Evolutionary conservation across 1,140 invertebrate species (phyloP), one percentile per base, ranked within the genome.

Genomic region (Semibalanus balanoides): DNA sequence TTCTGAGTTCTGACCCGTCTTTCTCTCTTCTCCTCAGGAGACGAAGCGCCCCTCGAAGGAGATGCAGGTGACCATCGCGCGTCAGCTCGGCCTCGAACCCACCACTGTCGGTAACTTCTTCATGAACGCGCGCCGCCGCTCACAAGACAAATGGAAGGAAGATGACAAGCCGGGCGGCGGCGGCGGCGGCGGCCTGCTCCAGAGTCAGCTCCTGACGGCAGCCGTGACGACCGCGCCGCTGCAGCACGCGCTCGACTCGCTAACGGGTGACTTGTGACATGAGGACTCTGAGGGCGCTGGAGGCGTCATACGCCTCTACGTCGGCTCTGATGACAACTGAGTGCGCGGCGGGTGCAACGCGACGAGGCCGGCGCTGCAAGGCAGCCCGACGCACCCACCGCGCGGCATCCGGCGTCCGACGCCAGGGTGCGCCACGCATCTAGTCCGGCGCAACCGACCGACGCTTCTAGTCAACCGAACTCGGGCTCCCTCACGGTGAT

Each of bases 41-140:
- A 99, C 97, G 76, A 99, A 99, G 86, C 89, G 98, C 84, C 98
- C 98, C 79, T 98, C 95, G 79, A 99, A 99, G 86, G 98, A 99
- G 87, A 99, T 99, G 97, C 98, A 99, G 87, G 94, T 98, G 80
- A 99, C 97, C 79, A 99, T 99, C 86, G 95, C 96, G 40, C 88
- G 97, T 80, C 97, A 99, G 84, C 87, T 99, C 80, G 96, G 96
- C 78, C 88, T 99, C 76, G 97, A 99, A 84, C 95, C 97, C 30
- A 98, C 96, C 64, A 99, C 98, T 28, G 97, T 99, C 28, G 97
- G 97, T 35, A 99, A 99, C 85, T 99, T 99, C 88, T 99, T 99
- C 87, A 99, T 99, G 98, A 99, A 99, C 85, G 97, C 97, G 31
- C 87, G 97, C 75, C 89, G 97, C 79, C 88, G 97, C 75, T 97